A percentile compares a stretch with the other conserved stretches of the same genome.
Evolutionary conservation across 2,113 vertebrate species (phyloP).

Genomic region (Otus sunia): DNA sequence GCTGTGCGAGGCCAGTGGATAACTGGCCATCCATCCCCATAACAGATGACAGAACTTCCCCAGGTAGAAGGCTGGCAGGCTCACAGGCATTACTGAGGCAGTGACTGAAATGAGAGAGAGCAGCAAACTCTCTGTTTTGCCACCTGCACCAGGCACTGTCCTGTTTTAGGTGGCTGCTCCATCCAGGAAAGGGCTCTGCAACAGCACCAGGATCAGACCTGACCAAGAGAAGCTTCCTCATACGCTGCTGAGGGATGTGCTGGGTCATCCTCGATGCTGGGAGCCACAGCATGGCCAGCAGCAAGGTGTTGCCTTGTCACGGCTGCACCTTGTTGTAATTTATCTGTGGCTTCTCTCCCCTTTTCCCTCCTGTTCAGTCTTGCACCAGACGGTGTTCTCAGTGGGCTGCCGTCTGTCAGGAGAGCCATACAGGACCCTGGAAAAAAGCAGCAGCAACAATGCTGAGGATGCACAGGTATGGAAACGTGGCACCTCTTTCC

Average conservation of each 20-base stretch:
- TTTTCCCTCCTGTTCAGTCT: background rate
- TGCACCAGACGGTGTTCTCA: background rate
- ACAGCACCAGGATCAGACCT: background rate
- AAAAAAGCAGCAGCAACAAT: background rate
- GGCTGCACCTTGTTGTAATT: background rate
- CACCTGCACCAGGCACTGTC: fast-evolving
- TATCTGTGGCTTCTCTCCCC: background rate
- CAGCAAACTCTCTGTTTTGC: background rate
- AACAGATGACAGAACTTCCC: background rate
- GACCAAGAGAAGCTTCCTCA: background rate
- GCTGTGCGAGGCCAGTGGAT: fast-evolving
- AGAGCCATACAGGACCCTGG: background rate
- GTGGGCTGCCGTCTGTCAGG: fast-evolving
- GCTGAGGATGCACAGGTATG: background rate
- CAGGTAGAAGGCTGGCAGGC: background rate
- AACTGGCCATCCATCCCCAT: background rate
- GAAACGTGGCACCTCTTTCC: background rate
- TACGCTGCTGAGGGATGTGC: background rate
- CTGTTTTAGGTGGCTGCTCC: background rate
- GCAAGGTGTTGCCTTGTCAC: background rate
- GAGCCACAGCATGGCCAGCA: background rate
- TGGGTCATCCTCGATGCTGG: fast-evolving
- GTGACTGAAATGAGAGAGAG: background rate
- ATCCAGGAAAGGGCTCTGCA: background rate
- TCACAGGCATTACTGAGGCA: background rate